Evolutionary conservation across 2,797 vertebrate genomes (phyloP), one percentile per base, ranked within the genome.

Genomic region (Margarornis squamiger): DNA sequence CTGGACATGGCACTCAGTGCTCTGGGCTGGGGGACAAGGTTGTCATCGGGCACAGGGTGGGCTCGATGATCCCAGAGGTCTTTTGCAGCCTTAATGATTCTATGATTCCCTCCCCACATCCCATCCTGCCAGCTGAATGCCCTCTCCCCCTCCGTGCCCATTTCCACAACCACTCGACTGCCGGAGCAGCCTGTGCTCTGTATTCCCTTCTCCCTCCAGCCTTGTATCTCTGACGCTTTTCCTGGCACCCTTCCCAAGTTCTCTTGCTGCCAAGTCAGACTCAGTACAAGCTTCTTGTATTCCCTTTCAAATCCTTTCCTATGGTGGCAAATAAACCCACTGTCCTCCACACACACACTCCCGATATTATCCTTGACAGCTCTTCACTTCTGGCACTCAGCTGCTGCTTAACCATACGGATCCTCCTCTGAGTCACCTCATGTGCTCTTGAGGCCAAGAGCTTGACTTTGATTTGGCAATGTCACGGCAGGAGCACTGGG

Each of bases 321-420:
- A 38, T 74, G 16, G 2, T 38, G 75, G 91, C 92, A 93, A 79
- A 95, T 87, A 91, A 89, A 83, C 59, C 76, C 82, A 4, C 74
- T 88, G 84, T 95, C 86, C 93, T 87, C 74, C 63, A 29, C 67
- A 27, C 77, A 48, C 7, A 73, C 78, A 2, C 29, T 79, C 43
- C 48, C 48, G 79, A 20, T 77, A 72, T 48, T 73, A 65, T 48
- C 78, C 88, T 66, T 93, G 93, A 97, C 92, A 93, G 72, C 58
- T 93, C 86, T 61, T 93, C 61, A 63, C 88, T 95, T n/a, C 92
- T 94, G 90, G 89, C 96, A 90, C 92, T 92, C 92, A 96, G 94
- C 90, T 87, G 76, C 96, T 77, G 67, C 79, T 91, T 94, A 93
- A 89, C 91, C 86, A 87, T 51, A 43, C 46, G 62, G 36, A 92